Evolutionary conservation across 37 sponge, comb jelly and placozoan species (phyloP).

Genomic region (Petrosia ficiformis): DNA sequence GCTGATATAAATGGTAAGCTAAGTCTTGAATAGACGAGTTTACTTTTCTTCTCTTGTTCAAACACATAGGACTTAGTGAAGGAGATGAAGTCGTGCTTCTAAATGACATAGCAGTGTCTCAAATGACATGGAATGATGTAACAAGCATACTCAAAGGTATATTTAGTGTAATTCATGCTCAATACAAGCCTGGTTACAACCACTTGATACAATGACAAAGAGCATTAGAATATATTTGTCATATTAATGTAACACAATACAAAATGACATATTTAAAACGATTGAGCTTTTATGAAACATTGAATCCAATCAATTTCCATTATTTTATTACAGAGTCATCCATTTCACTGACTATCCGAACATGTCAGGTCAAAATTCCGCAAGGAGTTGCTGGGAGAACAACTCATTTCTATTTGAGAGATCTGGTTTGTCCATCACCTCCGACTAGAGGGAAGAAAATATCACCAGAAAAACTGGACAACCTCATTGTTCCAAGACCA

Average conservation of each 20-base stretch:
- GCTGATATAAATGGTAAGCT: background rate
- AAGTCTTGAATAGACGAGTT: too few relatives aligned
- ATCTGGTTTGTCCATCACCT: constrained; percentile 68
- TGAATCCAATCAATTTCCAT: too few relatives aligned
- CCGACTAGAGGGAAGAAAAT: constrained; percentile 28
- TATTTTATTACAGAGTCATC: constrained; percentile 10
- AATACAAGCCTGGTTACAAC: too few relatives aligned
- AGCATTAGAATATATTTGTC: too few relatives aligned
- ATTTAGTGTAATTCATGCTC: background rate
- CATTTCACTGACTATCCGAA: constrained; percentile 13
- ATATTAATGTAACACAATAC: too few relatives aligned
- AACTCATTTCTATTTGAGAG: constrained; percentile 21
- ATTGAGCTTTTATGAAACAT: too few relatives aligned
- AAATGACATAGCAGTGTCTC: constrained; percentile 34
- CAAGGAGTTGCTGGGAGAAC: background rate
- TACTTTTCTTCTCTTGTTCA: too few relatives aligned
- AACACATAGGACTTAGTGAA: constrained; percentile 9
- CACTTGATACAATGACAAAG: too few relatives aligned
- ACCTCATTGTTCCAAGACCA: constrained; percentile 56
- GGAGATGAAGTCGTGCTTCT: constrained; percentile 49
- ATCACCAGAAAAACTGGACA: constrained; percentile 22
- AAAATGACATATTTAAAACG: too few relatives aligned
- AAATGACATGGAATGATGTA: constrained; percentile 34
- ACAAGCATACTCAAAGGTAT: constrained; percentile 11
- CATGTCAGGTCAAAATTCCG: constrained; percentile 20